Conservation (phyloP, 1,140 invertebrate genomes). For the Orchesella cincta region DNA sequence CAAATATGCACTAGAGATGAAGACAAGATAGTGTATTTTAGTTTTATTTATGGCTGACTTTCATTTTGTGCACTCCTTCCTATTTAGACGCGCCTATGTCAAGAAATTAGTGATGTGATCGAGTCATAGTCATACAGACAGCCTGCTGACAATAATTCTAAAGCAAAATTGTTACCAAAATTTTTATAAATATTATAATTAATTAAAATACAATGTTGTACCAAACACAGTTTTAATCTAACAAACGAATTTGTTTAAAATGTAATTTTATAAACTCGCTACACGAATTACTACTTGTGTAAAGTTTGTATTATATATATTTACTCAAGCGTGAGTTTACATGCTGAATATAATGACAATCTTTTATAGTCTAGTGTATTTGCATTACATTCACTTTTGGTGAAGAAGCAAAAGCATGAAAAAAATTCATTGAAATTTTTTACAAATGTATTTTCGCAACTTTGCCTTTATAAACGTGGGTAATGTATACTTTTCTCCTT, state of each 20-base stretch:
- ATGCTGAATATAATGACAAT: neutral
- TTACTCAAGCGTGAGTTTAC: too few relatives aligned
- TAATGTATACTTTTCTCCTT: neutral
- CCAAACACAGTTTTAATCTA: too few relatives aligned
- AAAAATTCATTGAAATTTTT: constrained; percentile 22
- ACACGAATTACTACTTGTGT: too few relatives aligned
- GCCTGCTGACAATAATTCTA: too few relatives aligned
- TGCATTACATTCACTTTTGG: neutral
- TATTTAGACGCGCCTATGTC: too few relatives aligned
- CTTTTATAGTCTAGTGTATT: neutral
- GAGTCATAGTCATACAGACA: neutral
- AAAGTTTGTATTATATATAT: too few relatives aligned
- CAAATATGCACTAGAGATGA: neutral
- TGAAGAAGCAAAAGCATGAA: neutral
- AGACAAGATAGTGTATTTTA: neutral
- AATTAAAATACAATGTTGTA: too few relatives aligned
- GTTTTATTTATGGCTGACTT: neutral
- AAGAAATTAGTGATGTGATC: neutral
- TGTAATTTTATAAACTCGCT: too few relatives aligned
- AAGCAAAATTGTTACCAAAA: too few relatives aligned
- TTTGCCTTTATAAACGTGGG: neutral
- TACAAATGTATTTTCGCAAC: neutral
- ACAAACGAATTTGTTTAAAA: too few relatives aligned
- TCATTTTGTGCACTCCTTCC: neutral
- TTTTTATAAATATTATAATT: too few relatives aligned